Evolutionary conservation across 1,140 invertebrate species (phyloP), one percentile per base, ranked within the genome.

Genomic region (Oreohelix idahoensis): DNA sequence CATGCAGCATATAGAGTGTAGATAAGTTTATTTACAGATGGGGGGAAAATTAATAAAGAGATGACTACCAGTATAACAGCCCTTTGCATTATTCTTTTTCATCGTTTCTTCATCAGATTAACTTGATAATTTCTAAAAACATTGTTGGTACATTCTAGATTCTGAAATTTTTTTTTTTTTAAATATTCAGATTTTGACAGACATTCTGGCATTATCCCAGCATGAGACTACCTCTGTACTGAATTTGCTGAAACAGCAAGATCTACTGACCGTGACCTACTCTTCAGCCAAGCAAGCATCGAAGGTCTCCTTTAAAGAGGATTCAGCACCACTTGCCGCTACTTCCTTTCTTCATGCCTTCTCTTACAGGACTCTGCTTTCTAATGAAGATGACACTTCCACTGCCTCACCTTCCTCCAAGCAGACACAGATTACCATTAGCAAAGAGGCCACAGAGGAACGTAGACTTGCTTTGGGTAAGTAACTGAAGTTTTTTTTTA

Each of bases 321-420:
- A 88, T 49, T 53, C 51, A 32, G 78, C 80, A 4, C 42, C 51
- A 49, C 81, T 90, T 71, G 84, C 74, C 39, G 79, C 85, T 23
- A 84, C 85, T 29, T 86, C 85, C 17, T 92, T 91, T 73, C 87
- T 91, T 8, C 86, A 86, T 66, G 91, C 90, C 71, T 91, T 92
- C 81, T 87, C 89, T 15, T 91, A 88, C 70, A 85, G 86, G 8
- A 84, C 86, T 35, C 85, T 89, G 76, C 38, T 83, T 32, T 75
- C 69, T 45, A 87, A 88, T 58, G 74, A 84, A 15, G 88, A 88
- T 0, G 66, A 85, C 17, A 81, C 36, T 45, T 69, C 80, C 76
- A 39, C 80, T 0, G 13, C 45, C 32, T 15, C 49, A 26, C 42
- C 23, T 1, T 82, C 70, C 42, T 32, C 23, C 0, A 82, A 82